Evolutionary conservation across 35 echinoderm and acorn worm genomes (phyloP).

Genomic region (Chiridota heheva): DNA sequence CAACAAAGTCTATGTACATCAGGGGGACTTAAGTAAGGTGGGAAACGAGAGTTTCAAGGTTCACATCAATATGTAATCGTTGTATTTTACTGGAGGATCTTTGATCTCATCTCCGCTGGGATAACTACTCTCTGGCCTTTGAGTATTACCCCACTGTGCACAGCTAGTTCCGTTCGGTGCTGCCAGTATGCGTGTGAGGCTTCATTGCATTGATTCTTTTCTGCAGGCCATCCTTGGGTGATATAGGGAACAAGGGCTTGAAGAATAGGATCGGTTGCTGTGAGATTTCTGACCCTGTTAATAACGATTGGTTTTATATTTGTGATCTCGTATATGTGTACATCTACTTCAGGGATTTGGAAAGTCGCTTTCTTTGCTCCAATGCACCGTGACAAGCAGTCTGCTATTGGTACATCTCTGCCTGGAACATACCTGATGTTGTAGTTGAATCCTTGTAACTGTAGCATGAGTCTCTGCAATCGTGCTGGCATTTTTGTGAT

Average conservation of each 20-base stretch:
- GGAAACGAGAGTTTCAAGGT: too few relatives aligned
- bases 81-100: too few relatives aligned
- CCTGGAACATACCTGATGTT: slow-evolving; percentile 15
- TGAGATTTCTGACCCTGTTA: slow-evolving; percentile 7
- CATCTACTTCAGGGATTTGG: neutral
- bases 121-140: slow-evolving; percentile 34
- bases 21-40: too few relatives aligned
- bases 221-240: slow-evolving; percentile 3
- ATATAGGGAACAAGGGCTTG: slow-evolving; percentile 21
- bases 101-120: slow-evolving; percentile 2
- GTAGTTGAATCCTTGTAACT: slow-evolving; percentile 18
- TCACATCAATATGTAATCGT: too few relatives aligned
- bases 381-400: slow-evolving; percentile 8
- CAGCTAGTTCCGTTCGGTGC: slow-evolving; percentile 20
- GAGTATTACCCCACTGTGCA: slow-evolving; percentile 32
- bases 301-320: slow-evolving; percentile 28
- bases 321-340: slow-evolving; percentile 22
- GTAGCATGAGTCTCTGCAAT: slow-evolving; percentile 41
- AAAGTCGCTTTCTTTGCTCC: neutral
- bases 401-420: neutral
- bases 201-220: slow-evolving; percentile 40
- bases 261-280: slow-evolving; percentile 21
- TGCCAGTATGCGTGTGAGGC: slow-evolving; percentile 28
- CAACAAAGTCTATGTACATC: too few relatives aligned
- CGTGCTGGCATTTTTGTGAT: slow-evolving; percentile 25